Evolutionary conservation across 2,113 vertebrate species (phyloP), one percentile per base, ranked within the genome.

Genomic region (Poeciliopsis prolifica): DNA sequence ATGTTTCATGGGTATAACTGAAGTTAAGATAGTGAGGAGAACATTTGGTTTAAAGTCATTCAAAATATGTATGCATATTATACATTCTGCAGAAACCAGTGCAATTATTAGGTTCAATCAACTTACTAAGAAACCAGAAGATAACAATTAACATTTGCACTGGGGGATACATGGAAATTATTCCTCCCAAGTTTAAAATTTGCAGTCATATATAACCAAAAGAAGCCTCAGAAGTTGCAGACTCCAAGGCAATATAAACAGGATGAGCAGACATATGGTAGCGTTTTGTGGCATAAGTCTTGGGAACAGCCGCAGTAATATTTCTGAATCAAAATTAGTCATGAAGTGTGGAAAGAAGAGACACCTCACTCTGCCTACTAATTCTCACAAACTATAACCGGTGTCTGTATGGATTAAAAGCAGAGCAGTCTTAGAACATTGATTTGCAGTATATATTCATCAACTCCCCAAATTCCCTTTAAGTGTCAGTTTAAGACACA

Each of bases 391-490:
- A 68, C 33, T 61, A 14, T 69, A 28, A 0, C 33, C 35, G 48
- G 31, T 8, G 15, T 0, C 28, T 35, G 64, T 68, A 83, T 85
- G 54, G 84, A 83, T 82, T 68, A 60, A 67, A 61, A 70, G 74
- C 58, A 69, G 70, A 1, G 33, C 75, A 70, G 65, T 77, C 71
- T 11, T 61, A 30, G 61, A 51, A 40, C 70, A 79, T 79, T 81
- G 78, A 80, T 84, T 65, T 74, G 79, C 78, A 42, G 87, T 69
- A 65, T 77, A 79, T 87, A 83, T 84, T 81, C 75, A 68, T 65
- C 71, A 17, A 48, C 14, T 19, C 44, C 17, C 17, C 3, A 3
- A 31, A 63, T 66, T 29, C 1, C 65, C 79, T 77, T 75, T 75
- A 81, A 86, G 85, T 69, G 83, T 85, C 88, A 72, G 61, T 62